Evolutionary conservation across 2,888 invertebrate genomes (phyloP).

Genomic region (Cataglyphis rosenhaueri): DNA sequence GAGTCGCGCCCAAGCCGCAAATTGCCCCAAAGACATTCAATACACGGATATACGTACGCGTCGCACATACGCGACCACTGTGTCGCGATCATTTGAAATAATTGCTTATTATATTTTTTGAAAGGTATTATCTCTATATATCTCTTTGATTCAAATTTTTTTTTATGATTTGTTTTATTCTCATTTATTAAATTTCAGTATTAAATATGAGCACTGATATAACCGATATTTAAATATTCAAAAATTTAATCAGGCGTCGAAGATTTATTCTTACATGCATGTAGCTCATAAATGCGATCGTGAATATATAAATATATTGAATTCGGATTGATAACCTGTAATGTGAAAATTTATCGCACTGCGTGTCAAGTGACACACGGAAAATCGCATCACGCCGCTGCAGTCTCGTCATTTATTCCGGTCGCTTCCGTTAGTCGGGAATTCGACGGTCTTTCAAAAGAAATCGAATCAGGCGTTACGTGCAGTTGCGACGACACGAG

Average conservation of each 20-base stretch:
- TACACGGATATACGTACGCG: neutral
- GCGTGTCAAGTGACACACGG: neutral
- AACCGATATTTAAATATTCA: neutral
- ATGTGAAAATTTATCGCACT: constrained; percentile 5
- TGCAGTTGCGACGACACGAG: constrained; percentile 57
- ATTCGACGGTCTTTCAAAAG: constrained; percentile 40
- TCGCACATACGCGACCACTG: neutral
- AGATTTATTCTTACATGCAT: neutral
- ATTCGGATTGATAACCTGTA: neutral
- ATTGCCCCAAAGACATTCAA: constrained; percentile 57
- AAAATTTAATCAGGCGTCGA: neutral
- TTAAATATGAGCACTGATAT: neutral
- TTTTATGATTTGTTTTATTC: too few species aligned
- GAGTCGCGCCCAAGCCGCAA: constrained; percentile 48
- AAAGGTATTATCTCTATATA: neutral
- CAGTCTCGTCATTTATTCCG: constrained; percentile 65
- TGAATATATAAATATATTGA: neutral
- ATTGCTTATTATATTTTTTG: neutral
- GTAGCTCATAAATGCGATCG: neutral
- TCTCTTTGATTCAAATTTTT: neutral
- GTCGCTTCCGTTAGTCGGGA: constrained; percentile 55
- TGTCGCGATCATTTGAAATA: neutral
- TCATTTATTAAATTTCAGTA: too few species aligned
- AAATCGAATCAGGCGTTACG: constrained; percentile 66
- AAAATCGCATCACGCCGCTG: constrained; percentile 15